These are phyloP conservation scores for Zaprionus davidi DNA, from an alignment of 1,140 invertebrate species.

Conservation along the genomic window DNA sequence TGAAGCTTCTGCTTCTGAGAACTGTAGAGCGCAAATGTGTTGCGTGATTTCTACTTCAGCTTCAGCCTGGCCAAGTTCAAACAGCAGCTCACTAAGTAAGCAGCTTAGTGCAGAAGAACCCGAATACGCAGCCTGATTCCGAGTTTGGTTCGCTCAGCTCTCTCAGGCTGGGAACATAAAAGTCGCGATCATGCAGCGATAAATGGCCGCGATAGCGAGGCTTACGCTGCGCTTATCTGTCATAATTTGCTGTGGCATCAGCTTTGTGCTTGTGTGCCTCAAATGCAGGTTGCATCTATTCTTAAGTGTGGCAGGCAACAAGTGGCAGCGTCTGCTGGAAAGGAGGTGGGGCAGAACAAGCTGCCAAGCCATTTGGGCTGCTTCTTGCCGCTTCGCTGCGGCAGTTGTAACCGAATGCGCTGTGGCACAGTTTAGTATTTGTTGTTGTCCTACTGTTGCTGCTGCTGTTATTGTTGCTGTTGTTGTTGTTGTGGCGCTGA, in stretches of 20 bases:
- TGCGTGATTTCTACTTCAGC: no score
- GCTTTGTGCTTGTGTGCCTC: background rate
- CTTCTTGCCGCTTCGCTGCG: slow-evolving; percentile 45
- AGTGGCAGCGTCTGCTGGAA: background rate
- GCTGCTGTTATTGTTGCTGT: slow-evolving; percentile 7
- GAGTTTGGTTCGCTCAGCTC: background rate
- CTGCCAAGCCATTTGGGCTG: background rate
- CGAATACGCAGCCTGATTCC: background rate
- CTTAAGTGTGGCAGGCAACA: background rate
- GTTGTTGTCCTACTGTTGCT: background rate
- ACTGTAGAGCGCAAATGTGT: no score
- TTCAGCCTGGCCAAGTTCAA: no score
- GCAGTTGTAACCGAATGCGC: slow-evolving; percentile 44
- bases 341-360: background rate
- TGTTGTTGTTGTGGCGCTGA: slow-evolving; percentile 31
- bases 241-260: slow-evolving; percentile 4
- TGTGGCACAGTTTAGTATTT: slow-evolving; percentile 37
- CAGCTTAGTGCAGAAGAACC: background rate
- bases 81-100: background rate
- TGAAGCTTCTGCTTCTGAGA: no score
- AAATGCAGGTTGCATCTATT: background rate
- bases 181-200: background rate
- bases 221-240: slow-evolving; percentile 12
- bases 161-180: background rate
- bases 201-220: background rate